A percentile compares a stretch with the other conserved stretches of the same genome.
These are phyloP conservation scores for Todus mexicanus DNA, from an alignment of 2,797 vertebrate genomes.

Conservation along the genomic window DNA sequence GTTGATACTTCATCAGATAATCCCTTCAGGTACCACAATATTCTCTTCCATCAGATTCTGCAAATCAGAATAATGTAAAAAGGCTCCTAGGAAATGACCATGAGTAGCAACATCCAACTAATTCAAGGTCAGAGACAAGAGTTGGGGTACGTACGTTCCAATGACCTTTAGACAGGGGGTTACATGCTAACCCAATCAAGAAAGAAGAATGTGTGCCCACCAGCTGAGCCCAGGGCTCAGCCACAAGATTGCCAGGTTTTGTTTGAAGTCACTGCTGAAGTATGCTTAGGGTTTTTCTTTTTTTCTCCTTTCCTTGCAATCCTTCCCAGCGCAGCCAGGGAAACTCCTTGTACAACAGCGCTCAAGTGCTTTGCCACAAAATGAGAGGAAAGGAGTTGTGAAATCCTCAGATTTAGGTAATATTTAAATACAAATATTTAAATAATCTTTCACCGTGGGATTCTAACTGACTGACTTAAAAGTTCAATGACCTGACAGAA, in stretches of 20 bases:
- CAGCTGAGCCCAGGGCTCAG: neutral
- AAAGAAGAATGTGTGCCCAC: neutral
- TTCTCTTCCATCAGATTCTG: neutral
- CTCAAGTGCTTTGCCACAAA: neutral
- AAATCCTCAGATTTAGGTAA: neutral
- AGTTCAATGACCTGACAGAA: neutral
- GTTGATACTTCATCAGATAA: neutral
- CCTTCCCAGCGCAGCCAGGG: neutral
- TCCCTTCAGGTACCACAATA: neutral
- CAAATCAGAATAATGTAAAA: neutral
- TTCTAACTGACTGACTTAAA: neutral
- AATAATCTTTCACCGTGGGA: neutral
- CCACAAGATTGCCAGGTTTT: neutral
- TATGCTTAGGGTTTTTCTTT: neutral
- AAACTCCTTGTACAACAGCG: neutral
- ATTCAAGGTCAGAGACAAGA: neutral
- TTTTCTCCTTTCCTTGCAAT: rapidly evolving
- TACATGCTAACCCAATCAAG: neutral
- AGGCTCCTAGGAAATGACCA: neutral
- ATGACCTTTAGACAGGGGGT: too few species aligned
- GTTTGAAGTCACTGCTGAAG: neutral
- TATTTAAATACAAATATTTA: neutral
- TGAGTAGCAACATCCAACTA: rapidly evolving
- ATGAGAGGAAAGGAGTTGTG: neutral
- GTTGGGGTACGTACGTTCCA: rapidly evolving